phyloP scores from a whole-genome alignment of 2,797 vertebrate species.

The Clarias pachynema region DNA sequence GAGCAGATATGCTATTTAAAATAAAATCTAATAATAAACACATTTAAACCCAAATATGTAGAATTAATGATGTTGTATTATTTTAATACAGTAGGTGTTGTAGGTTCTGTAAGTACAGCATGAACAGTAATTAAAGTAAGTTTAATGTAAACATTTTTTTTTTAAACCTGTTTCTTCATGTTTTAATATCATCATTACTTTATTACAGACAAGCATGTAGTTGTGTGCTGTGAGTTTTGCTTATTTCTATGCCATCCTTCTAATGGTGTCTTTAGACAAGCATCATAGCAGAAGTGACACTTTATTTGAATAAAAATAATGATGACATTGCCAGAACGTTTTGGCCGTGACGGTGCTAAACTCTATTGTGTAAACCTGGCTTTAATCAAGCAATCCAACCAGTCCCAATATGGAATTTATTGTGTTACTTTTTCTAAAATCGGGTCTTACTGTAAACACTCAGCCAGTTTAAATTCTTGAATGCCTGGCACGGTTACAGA shows the following conservation, averaged over 20 bases:
- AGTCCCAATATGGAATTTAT: background rate
- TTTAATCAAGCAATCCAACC: background rate
- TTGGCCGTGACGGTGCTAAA: background rate
- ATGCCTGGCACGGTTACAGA: background rate
- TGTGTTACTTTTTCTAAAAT: background rate
- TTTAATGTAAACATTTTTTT: background rate
- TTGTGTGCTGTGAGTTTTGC: background rate
- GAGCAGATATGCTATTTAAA: background rate
- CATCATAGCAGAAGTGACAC: background rate
- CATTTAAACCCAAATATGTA: background rate
- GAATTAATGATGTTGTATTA: background rate
- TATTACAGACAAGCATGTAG: background rate
- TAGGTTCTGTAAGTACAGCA: background rate
- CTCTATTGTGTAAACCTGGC: background rate
- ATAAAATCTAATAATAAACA: background rate
- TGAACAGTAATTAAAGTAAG: background rate
- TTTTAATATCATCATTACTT: no score
- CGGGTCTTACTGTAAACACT: background rate
- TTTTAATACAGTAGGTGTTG: background rate
- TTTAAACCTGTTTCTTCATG: background rate
- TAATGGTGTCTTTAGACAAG: slow-evolving; percentile 1
- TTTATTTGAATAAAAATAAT: background rate
- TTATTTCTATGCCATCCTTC: no score
- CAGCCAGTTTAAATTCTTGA: background rate
- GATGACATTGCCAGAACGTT: background rate